Evolutionary conservation across 2,888 invertebrate genomes (phyloP).

Genomic region (Meteorus colon): DNA sequence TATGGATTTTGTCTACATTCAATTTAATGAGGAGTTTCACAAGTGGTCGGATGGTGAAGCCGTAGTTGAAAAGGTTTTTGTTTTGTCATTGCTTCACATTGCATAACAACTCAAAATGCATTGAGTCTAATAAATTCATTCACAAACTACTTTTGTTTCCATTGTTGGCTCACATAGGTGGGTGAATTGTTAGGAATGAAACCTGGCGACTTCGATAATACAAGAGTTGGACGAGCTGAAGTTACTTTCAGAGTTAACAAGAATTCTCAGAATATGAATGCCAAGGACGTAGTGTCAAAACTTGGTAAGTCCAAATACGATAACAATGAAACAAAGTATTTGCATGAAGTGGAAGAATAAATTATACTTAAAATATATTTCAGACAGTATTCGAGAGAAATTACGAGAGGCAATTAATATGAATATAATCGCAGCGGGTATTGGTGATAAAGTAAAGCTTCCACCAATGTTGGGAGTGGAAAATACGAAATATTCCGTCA

Average conservation of each 20-base stretch:
- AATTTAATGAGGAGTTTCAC: constrained; percentile 78
- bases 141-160: not conserved
- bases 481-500: constrained; percentile 62
- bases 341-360: not conserved
- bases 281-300: constrained; percentile 79
- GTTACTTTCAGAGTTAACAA: constrained; percentile 85
- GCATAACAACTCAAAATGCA: not conserved
- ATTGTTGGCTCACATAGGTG: constrained; percentile 55
- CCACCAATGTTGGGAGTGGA: constrained; percentile 72
- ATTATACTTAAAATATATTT: constrained; percentile 53
- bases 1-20: constrained; percentile 85
- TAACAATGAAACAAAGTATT: not conserved
- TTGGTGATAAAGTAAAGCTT: constrained; percentile 85
- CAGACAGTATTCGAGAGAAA: constrained; percentile 79
- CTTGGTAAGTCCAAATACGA: constrained; percentile 75
- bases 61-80: constrained; percentile 76
- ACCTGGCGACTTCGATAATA: constrained; percentile 78
- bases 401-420: constrained; percentile 81
- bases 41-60: constrained; percentile 84
- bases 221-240: constrained; percentile 83
- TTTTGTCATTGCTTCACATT: no score
- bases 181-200: constrained; percentile 82
- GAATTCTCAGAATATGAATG: constrained; percentile 77
- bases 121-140: not conserved
- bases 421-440: constrained; percentile 82